Base-by-base conservation (phyloP, 2,113 vertebrate species). In the Myotis davidii region DNA sequence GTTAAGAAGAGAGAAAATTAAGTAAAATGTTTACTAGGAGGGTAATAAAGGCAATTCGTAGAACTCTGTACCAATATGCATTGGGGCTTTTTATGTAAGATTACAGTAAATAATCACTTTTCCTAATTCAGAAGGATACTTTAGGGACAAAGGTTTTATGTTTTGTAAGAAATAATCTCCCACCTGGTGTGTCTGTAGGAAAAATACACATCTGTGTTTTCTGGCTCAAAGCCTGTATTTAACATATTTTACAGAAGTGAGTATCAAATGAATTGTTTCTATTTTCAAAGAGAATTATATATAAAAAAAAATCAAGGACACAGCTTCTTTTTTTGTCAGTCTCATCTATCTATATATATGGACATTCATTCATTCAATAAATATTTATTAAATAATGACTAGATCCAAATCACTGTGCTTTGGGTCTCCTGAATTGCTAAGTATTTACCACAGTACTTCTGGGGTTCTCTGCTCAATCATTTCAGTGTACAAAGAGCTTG, bases 1-100 rank as follows among this genome's bases (percentile, higher is more conserved):
- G 98, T 94, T 97, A 77, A 98, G 98, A 70, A 91, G 89, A 76
- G 2, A 76, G 3, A 82, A 61, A 89, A 88, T 85, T 39, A 94
- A 91, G 34, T 29, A 50, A 61, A 88, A 34, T 59, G n/a, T 12
- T 95, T 82, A 64, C 1, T 59, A 94, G 54, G 6, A 72, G 42
- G 39, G 29, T 6, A 87, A 78, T 32, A 94, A 29, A 87, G 78
- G 56, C 18, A 23, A 82, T 48, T 83, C 25, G 69, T 45, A 87
- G 76, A 94, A 92, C 54, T 27, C 81, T 83, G 61, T n/a, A 67
- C 1, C 34, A 61, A 34, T 29, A 73, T 29, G 65, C 4, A 23
- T 0, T 45, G n/a, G 69, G 39, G 13, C 45, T 94, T 87, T 65
- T 65, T 61, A 34, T 82, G 72, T 73, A 74, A 88, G 70, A 90